Evolutionary conservation across 2,797 vertebrate genomes (phyloP), one percentile per base, ranked within the genome.

Genomic region (Channa striata): DNA sequence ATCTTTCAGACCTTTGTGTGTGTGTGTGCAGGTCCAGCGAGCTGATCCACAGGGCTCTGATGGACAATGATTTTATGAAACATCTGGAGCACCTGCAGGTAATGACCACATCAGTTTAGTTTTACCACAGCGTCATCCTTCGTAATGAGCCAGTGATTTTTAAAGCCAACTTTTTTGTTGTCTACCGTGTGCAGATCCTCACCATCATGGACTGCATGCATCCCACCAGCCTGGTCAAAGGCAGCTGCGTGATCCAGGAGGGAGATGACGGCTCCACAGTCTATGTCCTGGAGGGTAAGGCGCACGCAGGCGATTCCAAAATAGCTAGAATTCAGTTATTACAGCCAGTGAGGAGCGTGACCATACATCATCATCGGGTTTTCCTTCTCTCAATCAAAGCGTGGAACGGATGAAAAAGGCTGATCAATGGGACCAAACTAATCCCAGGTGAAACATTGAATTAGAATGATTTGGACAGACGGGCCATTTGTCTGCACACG

Each of bases 11-110:
- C 52, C 6, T 43, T 1, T 30, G 0, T 56, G 16, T 62, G n/a
- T 57, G 0, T 70, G 6, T 23, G n/a, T 53, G 11, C 52, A 94
- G 93, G 77, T 94, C 93, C 13, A 89, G 81, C 8, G 89, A 93
- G 63, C 70, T 93, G 85, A 94, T 94, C 80, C 91, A 93, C 46
- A 88, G 76, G 16, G 94, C 94, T 30, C 83, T 94, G 2, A 80
- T 94, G 84, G 91, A 92, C 77, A 94, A 94, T 4, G 94, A 94
- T 77, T 94, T 94, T 77, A 94, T 94, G 94, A 94, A 94, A 63
- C 93, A 93, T 6, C 84, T 94, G 73, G 93, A 90, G 20, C 89
- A 87, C 5, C 82, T 73, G 0, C 89, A 90, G 78, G 90, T 91
- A 54, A 62, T 0, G 8, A 7, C 34, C 47, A 23, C 59, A n/a